Evolutionary conservation across 2,797 vertebrate species (phyloP), one percentile per base, ranked within the genome.

Genomic region (Pyrocephalus nanus): DNA sequence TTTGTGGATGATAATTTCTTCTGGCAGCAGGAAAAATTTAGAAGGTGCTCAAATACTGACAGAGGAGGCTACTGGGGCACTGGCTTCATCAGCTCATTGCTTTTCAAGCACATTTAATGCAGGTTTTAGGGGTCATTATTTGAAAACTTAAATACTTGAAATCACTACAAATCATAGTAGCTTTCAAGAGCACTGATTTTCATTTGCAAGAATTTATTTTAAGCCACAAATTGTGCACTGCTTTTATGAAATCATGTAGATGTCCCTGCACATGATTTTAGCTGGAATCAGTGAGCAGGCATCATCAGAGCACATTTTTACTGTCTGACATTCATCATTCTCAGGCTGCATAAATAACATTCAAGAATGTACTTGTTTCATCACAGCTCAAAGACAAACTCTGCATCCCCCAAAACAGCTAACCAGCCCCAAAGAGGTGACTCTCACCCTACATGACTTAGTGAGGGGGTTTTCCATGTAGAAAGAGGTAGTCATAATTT

Each of bases 61-160:
- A 77, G 67, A 95, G 90, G 90, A 88, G 75, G 79, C 64, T 94
- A 53, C 60, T 36, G 27, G 45, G 51, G 71, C 77, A 82, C 23
- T 3, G 2, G 58, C 77, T 65, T 92, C 88, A 95, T 94, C 88
- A 95, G 77, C 38, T 90, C 75, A 27, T 75, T 81, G 83, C 77
- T 84, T 92, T 61, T 85, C 26, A 57, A 94, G 77, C 74, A 67
- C 8, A 2, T 58, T 48, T 93, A 94, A 88, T 43, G 29, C 55
- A 90, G 74, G 51, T 61, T 90, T 95, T 87, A 76, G 42, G 30
- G 67, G 80, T 30, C 64, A 96, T 95, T 93, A 92, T 89, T 95
- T 92, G 53, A 94, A 92, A 91, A 85, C 57, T 72, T 82, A 92
- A 96, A 93, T 67, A 84, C 94, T 92, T 82, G 57, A 91, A 96